phyloP scores from a whole-genome alignment of 2,888 invertebrate species.

The Hoplodrina blanda region DNA sequence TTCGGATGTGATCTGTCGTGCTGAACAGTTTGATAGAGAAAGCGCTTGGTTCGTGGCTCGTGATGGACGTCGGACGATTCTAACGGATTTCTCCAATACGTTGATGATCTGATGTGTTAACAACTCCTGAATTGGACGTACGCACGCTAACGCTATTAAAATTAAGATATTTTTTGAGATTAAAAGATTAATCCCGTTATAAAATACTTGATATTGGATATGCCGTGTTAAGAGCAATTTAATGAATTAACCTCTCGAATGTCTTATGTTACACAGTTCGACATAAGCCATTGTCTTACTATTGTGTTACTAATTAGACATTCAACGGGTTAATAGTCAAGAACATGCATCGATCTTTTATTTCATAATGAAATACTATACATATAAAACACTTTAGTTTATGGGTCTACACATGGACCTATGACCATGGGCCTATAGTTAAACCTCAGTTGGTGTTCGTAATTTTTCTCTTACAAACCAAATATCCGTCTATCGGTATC shows the following conservation, averaged over 20 bases:
- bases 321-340: too few species aligned
- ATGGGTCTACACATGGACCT: not conserved
- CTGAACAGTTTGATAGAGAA: constrained; percentile 73
- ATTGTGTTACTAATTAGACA: too few species aligned
- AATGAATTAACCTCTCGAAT: too few species aligned
- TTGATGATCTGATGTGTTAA: constrained; percentile 66
- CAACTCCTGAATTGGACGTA: constrained; percentile 71
- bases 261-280: too few species aligned
- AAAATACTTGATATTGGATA: constrained; percentile 49
- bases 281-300: too few species aligned
- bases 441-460: not conserved
- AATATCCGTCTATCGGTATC: not conserved
- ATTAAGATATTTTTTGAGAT: constrained; percentile 53
- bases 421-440: not conserved
- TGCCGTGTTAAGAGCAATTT: constrained; percentile 49
- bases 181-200: constrained; percentile 56
- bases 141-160: constrained; percentile 72
- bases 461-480: not conserved
- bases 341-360: constrained; percentile 38
- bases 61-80: constrained; percentile 69
- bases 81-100: constrained; percentile 80
- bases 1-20: constrained; percentile 69
- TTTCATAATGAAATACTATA: not conserved
- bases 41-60: constrained; percentile 68
- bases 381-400: not conserved